phyloP scores from a whole-genome alignment of 1,140 invertebrate genomes.

The Eriocheir sinensis region DNA sequence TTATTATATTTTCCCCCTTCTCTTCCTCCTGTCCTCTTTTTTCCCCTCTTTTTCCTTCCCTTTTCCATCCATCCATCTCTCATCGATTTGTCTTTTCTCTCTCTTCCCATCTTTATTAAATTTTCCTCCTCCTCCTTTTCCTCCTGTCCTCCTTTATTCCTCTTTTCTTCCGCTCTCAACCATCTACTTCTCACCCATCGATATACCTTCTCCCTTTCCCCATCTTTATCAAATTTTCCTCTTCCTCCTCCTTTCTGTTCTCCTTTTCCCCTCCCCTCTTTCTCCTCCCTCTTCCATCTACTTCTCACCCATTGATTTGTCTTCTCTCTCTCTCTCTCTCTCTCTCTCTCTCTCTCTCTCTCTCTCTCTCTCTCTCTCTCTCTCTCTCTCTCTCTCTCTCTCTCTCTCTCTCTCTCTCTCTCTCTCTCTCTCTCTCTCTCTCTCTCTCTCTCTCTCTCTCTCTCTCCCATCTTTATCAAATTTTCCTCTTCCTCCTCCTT shows the following conservation, averaged over 20 bases:
- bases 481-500: neutral
- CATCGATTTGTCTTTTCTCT: too few relatives aligned
- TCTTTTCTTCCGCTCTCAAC: neutral
- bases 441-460: too few relatives aligned
- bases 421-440: too few relatives aligned
- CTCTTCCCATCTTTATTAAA: neutral
- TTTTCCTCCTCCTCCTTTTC: neutral
- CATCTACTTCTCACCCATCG: neutral
- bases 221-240: neutral
- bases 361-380: neutral
- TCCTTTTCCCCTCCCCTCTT: neutral
- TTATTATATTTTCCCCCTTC: too few relatives aligned
- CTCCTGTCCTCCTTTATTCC: neutral
- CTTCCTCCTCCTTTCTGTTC: neutral
- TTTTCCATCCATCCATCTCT: too few relatives aligned
- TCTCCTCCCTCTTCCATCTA: too few relatives aligned
- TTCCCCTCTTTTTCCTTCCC: too few relatives aligned
- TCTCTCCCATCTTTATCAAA: too few relatives aligned
- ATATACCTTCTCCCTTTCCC: neutral
- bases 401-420: too few relatives aligned
- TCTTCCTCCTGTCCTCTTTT: neutral
- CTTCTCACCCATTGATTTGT: too few relatives aligned
- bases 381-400: too few relatives aligned
- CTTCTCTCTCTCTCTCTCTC: slow-evolving; percentile 4
- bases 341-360: neutral